Percentiles rank a stretch among this genome's conserved stretches.
Conservation (phyloP, 1,140 invertebrate genomes). For the Heliconius congener region DNA sequence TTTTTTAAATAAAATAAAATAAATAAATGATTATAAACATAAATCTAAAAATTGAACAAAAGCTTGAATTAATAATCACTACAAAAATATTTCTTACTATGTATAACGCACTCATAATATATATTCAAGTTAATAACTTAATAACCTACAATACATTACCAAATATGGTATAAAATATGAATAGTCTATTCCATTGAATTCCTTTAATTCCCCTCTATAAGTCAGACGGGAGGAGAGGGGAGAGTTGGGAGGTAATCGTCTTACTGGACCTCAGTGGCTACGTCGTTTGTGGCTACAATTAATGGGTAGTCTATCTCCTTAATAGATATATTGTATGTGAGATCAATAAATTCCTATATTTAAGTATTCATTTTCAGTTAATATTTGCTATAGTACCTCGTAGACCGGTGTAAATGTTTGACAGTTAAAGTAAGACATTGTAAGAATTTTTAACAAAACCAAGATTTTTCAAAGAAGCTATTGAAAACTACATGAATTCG, state of each 20-base stretch:
- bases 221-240: slow-evolving; percentile 31
- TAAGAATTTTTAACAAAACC: no score
- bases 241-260: slow-evolving; percentile 38
- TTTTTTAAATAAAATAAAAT: not conserved
- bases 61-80: no score
- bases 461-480: no score
- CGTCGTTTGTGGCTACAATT: slow-evolving; percentile 17
- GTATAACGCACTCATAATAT: not conserved
- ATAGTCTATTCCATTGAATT: slow-evolving; percentile 26
- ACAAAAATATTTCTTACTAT: no score
- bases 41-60: not conserved
- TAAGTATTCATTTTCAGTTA: not conserved
- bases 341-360: not conserved
- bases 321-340: not conserved
- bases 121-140: not conserved
- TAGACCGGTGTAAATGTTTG: no score
- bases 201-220: slow-evolving; percentile 33
- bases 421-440: no score
- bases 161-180: not conserved
- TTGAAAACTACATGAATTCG: no score
- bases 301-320: not conserved
- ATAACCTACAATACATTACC: not conserved
- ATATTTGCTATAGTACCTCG: not conserved
- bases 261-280: slow-evolving; percentile 33
- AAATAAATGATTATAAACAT: not conserved